Evolutionary conservation across 1,140 invertebrate species (phyloP), one percentile per base, ranked within the genome.

Genomic region (Heliconius hermathena): DNA sequence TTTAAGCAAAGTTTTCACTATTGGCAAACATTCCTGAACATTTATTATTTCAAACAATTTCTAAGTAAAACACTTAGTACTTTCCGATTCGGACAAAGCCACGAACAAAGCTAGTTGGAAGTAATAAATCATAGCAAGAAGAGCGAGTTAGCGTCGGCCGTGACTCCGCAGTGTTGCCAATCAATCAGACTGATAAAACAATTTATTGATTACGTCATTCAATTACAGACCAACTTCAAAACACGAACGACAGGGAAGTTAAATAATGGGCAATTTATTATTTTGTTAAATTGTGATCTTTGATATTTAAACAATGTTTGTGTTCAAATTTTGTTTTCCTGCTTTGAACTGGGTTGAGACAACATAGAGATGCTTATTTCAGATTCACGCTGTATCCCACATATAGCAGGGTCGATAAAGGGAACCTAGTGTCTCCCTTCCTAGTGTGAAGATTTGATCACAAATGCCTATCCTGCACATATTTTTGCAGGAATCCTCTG

Each of bases 141-240:
- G 60, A 66, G 22, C 60, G 60, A 66, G 60, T 66, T 66, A 66
- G 60, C 60, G 38, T 66, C 60, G 60, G 60, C 60, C 60, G 60
- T 66, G 60, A 66, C 60, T 66, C 60, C 60, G 26, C 60, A 26
- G 60, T 66, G 60, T 66, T 77, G 80, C 81, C 81, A 76, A 86
- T 87, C 86, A 85, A 87, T 87, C 85, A 85, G 79, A 29, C 66
- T 82, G 86, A 84, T 88, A 88, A 88, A 84, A 79, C 87, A 81
- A 84, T 87, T 85, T 84, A 87, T 88, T 89, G 84, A 87, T 88
- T 83, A 79, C 85, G 83, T 87, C 85, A 88, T 79, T 87, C 86
- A 85, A 84, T 89, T 87, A 84, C 79, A 74, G 80, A 82, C 81
- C 60, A 80, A 76, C 57, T 80, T 71, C 71, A 79, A 79, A 81